Evolutionary conservation across 1,140 invertebrate species (phyloP), one percentile per base, ranked within the genome.

Genomic region (Physella acuta): DNA sequence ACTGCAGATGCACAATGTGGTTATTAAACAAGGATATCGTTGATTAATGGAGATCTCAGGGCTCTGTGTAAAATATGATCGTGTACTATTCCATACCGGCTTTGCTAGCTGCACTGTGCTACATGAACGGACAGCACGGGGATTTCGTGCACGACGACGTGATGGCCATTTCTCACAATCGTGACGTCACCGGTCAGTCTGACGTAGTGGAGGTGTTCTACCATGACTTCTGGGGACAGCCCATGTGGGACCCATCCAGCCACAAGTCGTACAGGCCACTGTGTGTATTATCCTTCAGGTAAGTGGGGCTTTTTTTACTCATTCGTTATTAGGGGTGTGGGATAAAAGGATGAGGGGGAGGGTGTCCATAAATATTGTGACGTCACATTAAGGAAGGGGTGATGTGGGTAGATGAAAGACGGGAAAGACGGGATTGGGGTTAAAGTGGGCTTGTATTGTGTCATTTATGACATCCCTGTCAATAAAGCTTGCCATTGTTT

Each of bases 151-250:
- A 97, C 79, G 95, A 98, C 85, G 95, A 97, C 85, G 93, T 96
- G 75, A 95, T 93, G 85, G 95, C 95, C 26, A 95, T 97, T 79
- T 92, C 92, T 86, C 93, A 96, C 76, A 97, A 98, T 86, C 89
- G 92, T 76, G 94, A 97, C 85, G 86, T 97, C 58, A 88, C 92
- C 76, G 92, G 93, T 3, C 90, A 93, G 78, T 93, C 92, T 51
- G 92, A 93, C 1, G 82, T 94, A 51, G 89, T 90, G 63, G 93
- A 94, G 85, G 89, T 97, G 44, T 95, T 96, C 84, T 89, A 91
- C 78, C 95, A 97, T 85, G 95, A 97, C 85, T 98, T 97, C 81
- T 98, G 95, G 95, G 95, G 95, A 66, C 95, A 93, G 71, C 92
- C 93, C 61, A 97, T 98, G 90, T 90, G 93, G 78, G 95, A 95